Conservation (phyloP, 2,113 vertebrate species). For the Seriola dumerili region DNA sequence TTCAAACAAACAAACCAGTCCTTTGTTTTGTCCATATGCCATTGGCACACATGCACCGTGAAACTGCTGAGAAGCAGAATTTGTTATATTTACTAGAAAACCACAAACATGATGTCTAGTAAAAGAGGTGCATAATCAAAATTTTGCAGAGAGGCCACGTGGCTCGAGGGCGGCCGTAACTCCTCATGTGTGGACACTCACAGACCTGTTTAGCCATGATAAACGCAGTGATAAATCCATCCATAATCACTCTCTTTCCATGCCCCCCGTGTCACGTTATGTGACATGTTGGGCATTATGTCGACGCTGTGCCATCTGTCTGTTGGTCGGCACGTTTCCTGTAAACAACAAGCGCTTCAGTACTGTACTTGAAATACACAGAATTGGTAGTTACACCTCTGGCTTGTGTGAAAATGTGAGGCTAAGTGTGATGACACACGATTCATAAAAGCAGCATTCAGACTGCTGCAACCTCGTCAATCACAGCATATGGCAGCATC, state of each 20-base stretch:
- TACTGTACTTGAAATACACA: neutral
- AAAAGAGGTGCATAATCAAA: neutral
- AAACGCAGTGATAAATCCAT: conserved; percentile 18
- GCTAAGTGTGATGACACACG: neutral
- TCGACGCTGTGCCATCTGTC: neutral
- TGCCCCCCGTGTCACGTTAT: neutral
- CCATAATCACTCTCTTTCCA: neutral
- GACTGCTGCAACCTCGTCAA: neutral
- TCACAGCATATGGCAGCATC: neutral
- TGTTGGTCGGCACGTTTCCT: neutral
- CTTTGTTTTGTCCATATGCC: neutral
- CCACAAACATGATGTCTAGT: neutral
- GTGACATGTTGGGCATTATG: neutral
- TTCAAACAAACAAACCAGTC: neutral
- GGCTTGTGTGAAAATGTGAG: neutral
- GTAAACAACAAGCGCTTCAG: too few species aligned
- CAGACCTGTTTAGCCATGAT: conserved; percentile 8
- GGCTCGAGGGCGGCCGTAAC: conserved; percentile 22
- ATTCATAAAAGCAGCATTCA: neutral
- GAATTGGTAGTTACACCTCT: neutral
- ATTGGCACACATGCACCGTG: neutral
- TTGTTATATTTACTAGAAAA: neutral
- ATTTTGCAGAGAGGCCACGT: conserved; percentile 4
- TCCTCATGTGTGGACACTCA: conserved; percentile 16
- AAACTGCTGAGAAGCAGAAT: neutral